Percentiles rank a stretch among this genome's conserved stretches.
Conservation (phyloP, 2,888 invertebrate species). For the Odontocerum albicorne region DNA sequence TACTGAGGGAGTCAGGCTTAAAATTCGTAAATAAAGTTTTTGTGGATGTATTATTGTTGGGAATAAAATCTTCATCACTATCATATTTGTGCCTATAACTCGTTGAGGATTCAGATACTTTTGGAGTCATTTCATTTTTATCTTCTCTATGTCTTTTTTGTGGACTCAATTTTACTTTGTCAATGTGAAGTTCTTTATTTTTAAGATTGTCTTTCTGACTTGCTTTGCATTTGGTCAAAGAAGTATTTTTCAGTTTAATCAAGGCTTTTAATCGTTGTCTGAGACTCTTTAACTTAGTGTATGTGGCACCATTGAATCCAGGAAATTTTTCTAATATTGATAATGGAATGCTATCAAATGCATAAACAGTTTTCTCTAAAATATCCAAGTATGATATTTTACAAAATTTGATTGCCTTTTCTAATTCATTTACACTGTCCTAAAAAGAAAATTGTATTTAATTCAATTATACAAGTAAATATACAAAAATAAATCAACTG, state of each 20-base stretch:
- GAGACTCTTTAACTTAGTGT: constrained; percentile 58
- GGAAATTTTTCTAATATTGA: constrained; percentile 62
- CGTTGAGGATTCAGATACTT: not conserved
- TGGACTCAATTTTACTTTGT: not conserved
- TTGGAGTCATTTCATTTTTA: not conserved
- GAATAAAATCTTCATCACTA: not conserved
- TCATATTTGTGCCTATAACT: not conserved
- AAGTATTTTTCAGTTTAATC: constrained; percentile 45
- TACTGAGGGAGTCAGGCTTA: no score
- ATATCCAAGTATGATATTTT: constrained; percentile 61
- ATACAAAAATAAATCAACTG: no score
- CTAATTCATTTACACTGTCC: constrained; percentile 20
- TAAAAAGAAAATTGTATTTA: constrained; percentile 18
- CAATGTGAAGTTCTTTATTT: not conserved
- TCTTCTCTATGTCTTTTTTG: not conserved
- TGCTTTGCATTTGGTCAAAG: constrained; percentile 9
- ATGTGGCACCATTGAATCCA: constrained; percentile 60
- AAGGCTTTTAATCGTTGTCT: constrained; percentile 62
- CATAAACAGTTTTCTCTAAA: constrained; percentile 63
- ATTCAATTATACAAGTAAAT: not conserved
- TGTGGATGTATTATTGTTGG: not conserved
- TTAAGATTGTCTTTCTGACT: not conserved
- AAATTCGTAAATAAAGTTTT: no score
- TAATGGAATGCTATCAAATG: constrained; percentile 66
- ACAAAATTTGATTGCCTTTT: constrained; percentile 38